phyloP scores from a whole-genome alignment of 1,140 invertebrate genomes.

The Sarcophaga bullata region DNA sequence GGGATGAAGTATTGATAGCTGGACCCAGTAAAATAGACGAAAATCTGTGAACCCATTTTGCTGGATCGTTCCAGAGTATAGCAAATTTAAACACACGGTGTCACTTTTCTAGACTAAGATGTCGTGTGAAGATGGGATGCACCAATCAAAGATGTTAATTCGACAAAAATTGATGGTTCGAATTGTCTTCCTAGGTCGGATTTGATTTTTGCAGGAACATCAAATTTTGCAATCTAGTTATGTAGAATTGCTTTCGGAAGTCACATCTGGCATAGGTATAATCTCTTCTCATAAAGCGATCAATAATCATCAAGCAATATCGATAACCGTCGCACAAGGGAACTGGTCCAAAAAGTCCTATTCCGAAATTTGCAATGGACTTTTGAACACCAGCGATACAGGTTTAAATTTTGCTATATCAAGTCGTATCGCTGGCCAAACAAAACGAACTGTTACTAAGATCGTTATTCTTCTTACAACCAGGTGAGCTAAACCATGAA shows the following conservation, averaged over 20 bases:
- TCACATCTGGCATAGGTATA: constrained; percentile 49
- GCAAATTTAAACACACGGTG: constrained; percentile 32
- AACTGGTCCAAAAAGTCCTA: too few relatives aligned
- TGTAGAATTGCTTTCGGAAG: constrained; percentile 52
- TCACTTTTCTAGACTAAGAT: constrained; percentile 42
- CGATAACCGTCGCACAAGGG: too few relatives aligned
- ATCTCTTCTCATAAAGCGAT: constrained; percentile 47
- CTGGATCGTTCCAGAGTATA: constrained; percentile 40
- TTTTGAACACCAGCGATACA: neutral
- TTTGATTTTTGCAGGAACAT: constrained; percentile 55
- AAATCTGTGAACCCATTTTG: constrained; percentile 42
- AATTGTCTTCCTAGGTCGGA: constrained; percentile 65
- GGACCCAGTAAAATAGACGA: neutral
- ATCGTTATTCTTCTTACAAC: neutral
- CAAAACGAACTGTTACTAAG: neutral
- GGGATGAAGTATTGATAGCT: neutral
- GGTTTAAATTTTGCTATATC: neutral
- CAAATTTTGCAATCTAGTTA: constrained; percentile 60
- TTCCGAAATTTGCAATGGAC: too few relatives aligned
- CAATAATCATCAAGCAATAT: too few relatives aligned
- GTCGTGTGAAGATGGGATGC: constrained; percentile 51
- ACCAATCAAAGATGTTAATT: constrained; percentile 43
- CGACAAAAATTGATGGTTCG: constrained; percentile 48
- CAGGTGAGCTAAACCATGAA: neutral
- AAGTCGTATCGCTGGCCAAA: neutral